phyloP scores from a whole-genome alignment of 2,797 vertebrate species.

The Selene dorsalis region DNA sequence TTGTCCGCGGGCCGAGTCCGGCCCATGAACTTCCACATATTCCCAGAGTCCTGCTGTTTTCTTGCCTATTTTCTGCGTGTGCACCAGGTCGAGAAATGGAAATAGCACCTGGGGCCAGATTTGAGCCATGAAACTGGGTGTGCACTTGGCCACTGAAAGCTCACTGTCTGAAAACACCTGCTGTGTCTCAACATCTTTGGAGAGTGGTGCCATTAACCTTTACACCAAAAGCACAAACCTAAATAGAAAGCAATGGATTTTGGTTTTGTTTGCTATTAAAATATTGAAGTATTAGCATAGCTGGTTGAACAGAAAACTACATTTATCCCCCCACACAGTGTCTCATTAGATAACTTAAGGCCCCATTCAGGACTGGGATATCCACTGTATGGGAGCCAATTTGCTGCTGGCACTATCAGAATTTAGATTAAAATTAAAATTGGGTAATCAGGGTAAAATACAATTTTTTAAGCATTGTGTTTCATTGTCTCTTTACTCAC shows the following conservation, averaged over 20 bases:
- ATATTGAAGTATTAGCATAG: not conserved
- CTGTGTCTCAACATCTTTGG: not conserved
- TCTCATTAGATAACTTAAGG: not conserved
- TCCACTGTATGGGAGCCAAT: not conserved
- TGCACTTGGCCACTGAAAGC: too few relatives aligned
- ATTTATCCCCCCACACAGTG: too few relatives aligned
- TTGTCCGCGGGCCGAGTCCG: too few relatives aligned
- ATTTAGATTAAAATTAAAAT: not conserved
- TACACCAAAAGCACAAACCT: not conserved
- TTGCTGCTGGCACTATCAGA: not conserved
- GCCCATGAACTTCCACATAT: too few relatives aligned
- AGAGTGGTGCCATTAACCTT: not conserved
- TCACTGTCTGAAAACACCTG: too few relatives aligned
- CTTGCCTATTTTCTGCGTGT: not conserved
- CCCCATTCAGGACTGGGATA: not conserved
- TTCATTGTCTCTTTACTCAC: slow-evolving; percentile 65
- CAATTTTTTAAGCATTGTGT: not conserved
- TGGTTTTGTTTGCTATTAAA: too few relatives aligned
- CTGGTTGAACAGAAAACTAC: not conserved
- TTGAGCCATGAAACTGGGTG: too few relatives aligned
- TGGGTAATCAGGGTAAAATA: not conserved
- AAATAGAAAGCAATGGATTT: not conserved
- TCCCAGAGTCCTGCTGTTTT: too few relatives aligned
- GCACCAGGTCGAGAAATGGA: not conserved
- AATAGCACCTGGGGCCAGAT: not conserved